Evolutionary conservation across 2,888 invertebrate genomes (phyloP), one percentile per base, ranked within the genome.

Genomic region (Chironomus riparius): DNA sequence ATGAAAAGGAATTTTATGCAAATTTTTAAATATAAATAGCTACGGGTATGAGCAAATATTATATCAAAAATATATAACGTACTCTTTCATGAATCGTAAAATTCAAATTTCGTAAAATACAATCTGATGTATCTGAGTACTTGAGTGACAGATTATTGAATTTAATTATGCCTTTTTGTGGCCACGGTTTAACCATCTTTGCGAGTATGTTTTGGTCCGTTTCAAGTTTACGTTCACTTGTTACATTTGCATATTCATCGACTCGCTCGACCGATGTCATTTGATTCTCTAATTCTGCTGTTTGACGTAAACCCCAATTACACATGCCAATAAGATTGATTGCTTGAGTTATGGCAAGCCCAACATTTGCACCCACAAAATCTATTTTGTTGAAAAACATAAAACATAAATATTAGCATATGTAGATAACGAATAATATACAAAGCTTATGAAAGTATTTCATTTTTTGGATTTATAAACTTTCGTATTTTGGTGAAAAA

Each of bases 251-350:
- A 81, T 90, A 91, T 79, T 90, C 90, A 28, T 88, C 78, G 0
- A 91, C 87, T 78, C 91, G 82, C 81, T 92, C 91, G 0, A 91
- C 90, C 0, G 88, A 87, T 0, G 87, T 88, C 87, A 88, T 87
- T 77, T 87, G 86, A 79, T 87, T 89, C 79, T 88, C 88, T 38
- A 88, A 79, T 81, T 91, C 90, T 0, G 90, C 89, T 68, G 89
- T 89, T 80, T 91, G 91, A 76, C 91, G 82, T 81, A 91, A 87
- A 3, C 88, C 90, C 90, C 90, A 91, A 79, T 87, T 87, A 68
- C 87, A 82, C 79, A 86, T 82, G 0, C 85, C 85, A 24, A 85
- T 84, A 6, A 88, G 80, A 1, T 84, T 83, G 65, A 87, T 84
- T 7, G 85, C 82, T 79, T 88, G 87, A 0, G 87, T 87, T 38